These are phyloP conservation scores for Drosophila kepulauana DNA, from an alignment of 1,140 invertebrate genomes.

Conservation along the genomic window DNA sequence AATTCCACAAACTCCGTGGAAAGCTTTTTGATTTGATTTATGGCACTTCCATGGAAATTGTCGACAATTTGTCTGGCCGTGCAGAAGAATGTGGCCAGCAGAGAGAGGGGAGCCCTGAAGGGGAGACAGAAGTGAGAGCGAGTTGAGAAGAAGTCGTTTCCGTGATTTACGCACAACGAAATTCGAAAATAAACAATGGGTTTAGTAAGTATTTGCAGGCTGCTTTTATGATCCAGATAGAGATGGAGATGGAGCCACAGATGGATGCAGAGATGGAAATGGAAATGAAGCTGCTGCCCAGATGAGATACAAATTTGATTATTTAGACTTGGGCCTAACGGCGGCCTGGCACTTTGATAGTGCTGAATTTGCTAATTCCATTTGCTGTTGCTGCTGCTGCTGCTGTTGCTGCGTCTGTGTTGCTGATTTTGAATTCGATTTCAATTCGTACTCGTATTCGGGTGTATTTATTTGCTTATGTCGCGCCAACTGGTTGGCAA, in stretches of 20 bases:
- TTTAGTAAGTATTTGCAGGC: slow-evolving; percentile 69
- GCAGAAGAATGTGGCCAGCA: slow-evolving; percentile 37
- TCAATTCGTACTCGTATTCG: slow-evolving; percentile 26
- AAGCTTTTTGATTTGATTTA: slow-evolving; percentile 76
- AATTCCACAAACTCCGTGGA: slow-evolving; percentile 67
- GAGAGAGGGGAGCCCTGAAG: not conserved
- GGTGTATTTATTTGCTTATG: slow-evolving; percentile 77
- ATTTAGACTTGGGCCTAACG: slow-evolving; percentile 62
- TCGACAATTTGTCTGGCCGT: slow-evolving; percentile 81
- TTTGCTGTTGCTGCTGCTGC: not conserved
- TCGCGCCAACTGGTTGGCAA: slow-evolving; percentile 74
- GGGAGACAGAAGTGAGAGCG: slow-evolving; percentile 4
- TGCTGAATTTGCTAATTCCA: slow-evolving; percentile 69
- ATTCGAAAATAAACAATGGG: slow-evolving; percentile 78
- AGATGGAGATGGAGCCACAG: not conserved
- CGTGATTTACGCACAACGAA: slow-evolving; percentile 81
- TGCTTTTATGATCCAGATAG: slow-evolving; percentile 29
- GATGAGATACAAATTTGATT: slow-evolving; percentile 52
- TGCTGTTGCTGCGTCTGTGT: slow-evolving; percentile 4
- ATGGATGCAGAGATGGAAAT: not conserved
- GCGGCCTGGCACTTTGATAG: slow-evolving; percentile 75
- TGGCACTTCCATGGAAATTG: slow-evolving; percentile 81
- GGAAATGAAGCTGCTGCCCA: slow-evolving; percentile 8
- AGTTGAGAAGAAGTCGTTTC: slow-evolving; percentile 72
- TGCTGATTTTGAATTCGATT: slow-evolving; percentile 26